A percentile compares a stretch with the other conserved stretches of the same genome.
Conservation (phyloP, 2,888 invertebrate species). For the Orchesella flavescens region DNA sequence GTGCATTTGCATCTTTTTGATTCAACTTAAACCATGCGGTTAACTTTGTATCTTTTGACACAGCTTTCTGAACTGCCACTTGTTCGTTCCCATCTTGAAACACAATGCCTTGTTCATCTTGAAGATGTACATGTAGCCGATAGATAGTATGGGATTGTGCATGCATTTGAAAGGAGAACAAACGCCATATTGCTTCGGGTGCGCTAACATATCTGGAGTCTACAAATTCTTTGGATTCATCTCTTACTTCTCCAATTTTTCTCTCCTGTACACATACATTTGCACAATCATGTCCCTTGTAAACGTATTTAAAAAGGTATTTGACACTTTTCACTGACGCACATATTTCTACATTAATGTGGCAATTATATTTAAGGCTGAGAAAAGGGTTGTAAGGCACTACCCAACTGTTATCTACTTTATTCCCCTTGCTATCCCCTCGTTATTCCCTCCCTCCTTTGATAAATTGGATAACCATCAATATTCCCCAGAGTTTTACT, state of each 20-base stretch:
- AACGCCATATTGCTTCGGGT: constrained; percentile 73
- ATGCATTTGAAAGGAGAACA: constrained; percentile 72
- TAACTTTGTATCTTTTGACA: constrained; percentile 61
- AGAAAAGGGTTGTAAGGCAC: constrained; percentile 74
- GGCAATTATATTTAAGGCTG: constrained; percentile 72
- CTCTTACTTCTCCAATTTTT: constrained; percentile 5
- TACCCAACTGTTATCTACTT: constrained; percentile 73
- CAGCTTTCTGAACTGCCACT: constrained; percentile 51
- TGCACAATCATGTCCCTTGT: constrained; percentile 69
- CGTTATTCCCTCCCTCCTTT: constrained; percentile 7
- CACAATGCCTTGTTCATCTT: constrained; percentile 67
- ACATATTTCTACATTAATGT: constrained; percentile 74
- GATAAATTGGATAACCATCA: constrained; percentile 22
- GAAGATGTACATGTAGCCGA: constrained; percentile 73
- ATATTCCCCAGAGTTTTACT: constrained; percentile 28
- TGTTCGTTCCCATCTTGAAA: constrained; percentile 50
- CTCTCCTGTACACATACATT: neutral
- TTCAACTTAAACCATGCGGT: constrained; percentile 72
- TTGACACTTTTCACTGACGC: constrained; percentile 63
- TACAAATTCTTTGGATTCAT: constrained; percentile 73
- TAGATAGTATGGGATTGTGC: constrained; percentile 73
- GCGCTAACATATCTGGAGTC: constrained; percentile 73
- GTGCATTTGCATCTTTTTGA: constrained; percentile 49
- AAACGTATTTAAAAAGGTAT: constrained; percentile 71
- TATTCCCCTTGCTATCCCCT: too few species aligned